phyloP scores from a whole-genome alignment of 1,140 invertebrate species.

The Dinothrombium tinctorium region DNA sequence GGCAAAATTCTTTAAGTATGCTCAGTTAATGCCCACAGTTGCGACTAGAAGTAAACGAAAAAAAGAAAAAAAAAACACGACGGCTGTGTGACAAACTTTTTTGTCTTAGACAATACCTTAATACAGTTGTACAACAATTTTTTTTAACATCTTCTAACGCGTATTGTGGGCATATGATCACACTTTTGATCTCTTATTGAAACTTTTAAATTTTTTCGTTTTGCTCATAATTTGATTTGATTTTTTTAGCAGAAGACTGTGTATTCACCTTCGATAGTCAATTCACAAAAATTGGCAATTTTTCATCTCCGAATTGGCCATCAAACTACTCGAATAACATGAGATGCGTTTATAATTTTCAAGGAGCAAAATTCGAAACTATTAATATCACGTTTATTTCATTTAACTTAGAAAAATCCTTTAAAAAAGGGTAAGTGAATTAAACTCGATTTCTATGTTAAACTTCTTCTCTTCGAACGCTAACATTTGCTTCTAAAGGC shows the following conservation, averaged over 20 bases:
- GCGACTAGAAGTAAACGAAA: too few species aligned
- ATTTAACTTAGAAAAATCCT: slow-evolving; percentile 15
- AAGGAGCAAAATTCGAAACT: slow-evolving; percentile 13
- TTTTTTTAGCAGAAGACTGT: slow-evolving; percentile 13
- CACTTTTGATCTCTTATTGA: too few species aligned
- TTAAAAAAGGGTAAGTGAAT: slow-evolving; percentile 13
- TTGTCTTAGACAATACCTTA: too few species aligned
- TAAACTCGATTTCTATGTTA: background rate
- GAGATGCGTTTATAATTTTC: slow-evolving; percentile 16
- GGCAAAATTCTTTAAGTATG: too few species aligned
- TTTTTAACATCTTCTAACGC: too few species aligned
- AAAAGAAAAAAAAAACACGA: too few species aligned
- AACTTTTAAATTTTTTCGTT: too few species aligned
- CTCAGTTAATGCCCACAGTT: too few species aligned
- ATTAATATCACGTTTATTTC: slow-evolving; percentile 12
- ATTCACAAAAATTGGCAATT: slow-evolving; percentile 15
- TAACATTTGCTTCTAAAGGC: background rate
- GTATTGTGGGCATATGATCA: too few species aligned
- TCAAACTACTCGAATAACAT: slow-evolving; percentile 13
- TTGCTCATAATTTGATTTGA: slow-evolving; percentile 2
- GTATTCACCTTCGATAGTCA: slow-evolving; percentile 14
- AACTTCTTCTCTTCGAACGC: background rate
- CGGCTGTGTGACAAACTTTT: too few species aligned
- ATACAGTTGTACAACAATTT: too few species aligned
- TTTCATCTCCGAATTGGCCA: slow-evolving; percentile 16